Percentiles rank a stretch among this genome's conserved stretches.
Conservation (phyloP, 2,888 invertebrate genomes). For the Cryptops parisi region DNA sequence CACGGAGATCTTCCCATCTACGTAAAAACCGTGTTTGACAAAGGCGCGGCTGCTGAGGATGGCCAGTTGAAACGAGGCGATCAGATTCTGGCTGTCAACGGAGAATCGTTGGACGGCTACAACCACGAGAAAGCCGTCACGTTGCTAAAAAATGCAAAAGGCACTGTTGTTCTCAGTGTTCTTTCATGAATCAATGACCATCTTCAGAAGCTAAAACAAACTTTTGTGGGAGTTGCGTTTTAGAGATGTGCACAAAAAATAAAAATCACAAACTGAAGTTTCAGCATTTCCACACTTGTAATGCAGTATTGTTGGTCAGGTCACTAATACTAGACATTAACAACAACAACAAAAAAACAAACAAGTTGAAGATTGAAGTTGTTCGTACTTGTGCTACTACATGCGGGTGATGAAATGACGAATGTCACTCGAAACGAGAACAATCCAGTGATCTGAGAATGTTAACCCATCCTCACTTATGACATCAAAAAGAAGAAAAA, state of each 20-base stretch:
- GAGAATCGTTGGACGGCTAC: conserved; percentile 31
- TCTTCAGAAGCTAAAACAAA: background rate
- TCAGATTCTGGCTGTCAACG: conserved; percentile 34
- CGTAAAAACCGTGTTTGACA: conserved; percentile 35
- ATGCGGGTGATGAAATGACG: no score
- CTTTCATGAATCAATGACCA: conserved; percentile 22
- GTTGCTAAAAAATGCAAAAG: conserved; percentile 35
- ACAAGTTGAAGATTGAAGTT: no score
- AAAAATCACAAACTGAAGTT: background rate
- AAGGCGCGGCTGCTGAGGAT: conserved; percentile 30
- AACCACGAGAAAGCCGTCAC: conserved; percentile 35
- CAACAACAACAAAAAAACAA: no score
- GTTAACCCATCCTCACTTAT: no score
- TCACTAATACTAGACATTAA: no score
- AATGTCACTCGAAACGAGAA: no score
- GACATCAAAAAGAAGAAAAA: no score
- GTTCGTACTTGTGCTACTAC: no score
- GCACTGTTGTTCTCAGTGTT: conserved; percentile 38
- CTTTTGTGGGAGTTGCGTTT: no score
- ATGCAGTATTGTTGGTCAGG: no score
- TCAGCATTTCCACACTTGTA: no score
- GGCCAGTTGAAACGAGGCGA: conserved; percentile 34
- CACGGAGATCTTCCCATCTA: conserved; percentile 42
- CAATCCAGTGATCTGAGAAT: no score
- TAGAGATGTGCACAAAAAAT: background rate